Conservation (phyloP, 2,113 vertebrate species). For the Anthoscopus minutus region DNA sequence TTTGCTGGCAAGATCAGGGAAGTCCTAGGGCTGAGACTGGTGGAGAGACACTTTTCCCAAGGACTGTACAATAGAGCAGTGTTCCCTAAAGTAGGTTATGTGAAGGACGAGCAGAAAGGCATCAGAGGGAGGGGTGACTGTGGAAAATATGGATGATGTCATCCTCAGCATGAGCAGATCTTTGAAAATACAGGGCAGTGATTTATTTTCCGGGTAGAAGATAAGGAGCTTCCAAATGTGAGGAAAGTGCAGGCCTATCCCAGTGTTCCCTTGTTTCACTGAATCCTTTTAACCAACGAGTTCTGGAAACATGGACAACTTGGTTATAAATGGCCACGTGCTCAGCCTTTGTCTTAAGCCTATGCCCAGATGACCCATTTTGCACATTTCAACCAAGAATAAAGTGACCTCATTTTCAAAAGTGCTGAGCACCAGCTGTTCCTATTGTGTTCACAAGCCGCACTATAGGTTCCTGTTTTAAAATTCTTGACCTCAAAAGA, state of each 20-base stretch:
- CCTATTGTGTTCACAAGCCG: constrained; percentile 13
- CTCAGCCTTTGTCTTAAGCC: constrained; percentile 51
- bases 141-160: constrained; percentile 29
- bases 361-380: constrained; percentile 60
- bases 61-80: constrained; percentile 26
- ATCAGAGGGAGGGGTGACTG: background rate
- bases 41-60: constrained; percentile 2
- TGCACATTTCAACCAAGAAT: constrained; percentile 60
- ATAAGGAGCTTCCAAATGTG: background rate
- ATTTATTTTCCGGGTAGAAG: background rate
- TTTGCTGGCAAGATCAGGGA: background rate
- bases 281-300: background rate
- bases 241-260: background rate
- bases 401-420: constrained; percentile 61
- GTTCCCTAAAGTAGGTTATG: constrained; percentile 53
- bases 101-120: constrained; percentile 18
- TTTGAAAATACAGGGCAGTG: background rate
- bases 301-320: constrained; percentile 9
- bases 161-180: constrained; percentile 1
- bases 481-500: constrained; percentile 48
- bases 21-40: background rate
- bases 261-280: background rate
- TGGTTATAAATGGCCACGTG: background rate
- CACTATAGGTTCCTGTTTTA: constrained; percentile 28
- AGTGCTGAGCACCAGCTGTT: constrained; percentile 61